Conservation (phyloP, 64 coral and sea anemone genomes). For the Pocillopora verrucosa region DNA sequence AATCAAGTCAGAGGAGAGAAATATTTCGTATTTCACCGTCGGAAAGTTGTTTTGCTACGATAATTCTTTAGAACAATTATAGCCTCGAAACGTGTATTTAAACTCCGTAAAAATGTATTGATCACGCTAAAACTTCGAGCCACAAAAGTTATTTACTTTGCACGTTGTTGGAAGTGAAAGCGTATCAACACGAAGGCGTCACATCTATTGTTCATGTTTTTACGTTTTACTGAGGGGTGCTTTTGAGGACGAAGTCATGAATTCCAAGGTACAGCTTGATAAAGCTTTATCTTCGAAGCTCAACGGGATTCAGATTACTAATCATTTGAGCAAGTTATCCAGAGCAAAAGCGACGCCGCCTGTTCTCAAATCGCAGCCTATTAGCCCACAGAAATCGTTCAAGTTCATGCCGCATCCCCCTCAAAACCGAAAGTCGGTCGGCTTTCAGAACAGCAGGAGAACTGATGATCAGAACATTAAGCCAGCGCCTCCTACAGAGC, state of each 20-base stretch:
- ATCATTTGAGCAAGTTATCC: slow-evolving; percentile 1
- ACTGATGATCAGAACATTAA: neutral
- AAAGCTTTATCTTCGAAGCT: slow-evolving; percentile 16
- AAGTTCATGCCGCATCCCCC: slow-evolving; percentile 25
- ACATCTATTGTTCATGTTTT: neutral
- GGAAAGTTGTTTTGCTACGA: neutral
- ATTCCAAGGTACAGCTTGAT: slow-evolving; percentile 2
- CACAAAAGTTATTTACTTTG: neutral
- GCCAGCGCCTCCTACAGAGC: neutral
- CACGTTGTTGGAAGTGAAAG: neutral
- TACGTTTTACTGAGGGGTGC: neutral
- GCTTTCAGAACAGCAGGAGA: neutral
- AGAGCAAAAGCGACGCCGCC: slow-evolving; percentile 20
- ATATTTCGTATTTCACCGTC: neutral
- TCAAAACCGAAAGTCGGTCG: neutral
- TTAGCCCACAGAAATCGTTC: neutral
- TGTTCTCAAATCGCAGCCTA: slow-evolving; percentile 17
- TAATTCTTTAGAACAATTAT: neutral
- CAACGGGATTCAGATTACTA: neutral
- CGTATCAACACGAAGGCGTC: neutral
- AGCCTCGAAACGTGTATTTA: neutral
- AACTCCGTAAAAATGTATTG: neutral
- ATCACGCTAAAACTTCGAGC: neutral
- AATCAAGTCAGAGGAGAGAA: neutral
- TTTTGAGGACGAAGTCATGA: neutral